A percentile compares a stretch with the other conserved stretches of the same genome.
Conservation (phyloP, 2,888 invertebrate genomes). For the Aleiodes alternator region DNA sequence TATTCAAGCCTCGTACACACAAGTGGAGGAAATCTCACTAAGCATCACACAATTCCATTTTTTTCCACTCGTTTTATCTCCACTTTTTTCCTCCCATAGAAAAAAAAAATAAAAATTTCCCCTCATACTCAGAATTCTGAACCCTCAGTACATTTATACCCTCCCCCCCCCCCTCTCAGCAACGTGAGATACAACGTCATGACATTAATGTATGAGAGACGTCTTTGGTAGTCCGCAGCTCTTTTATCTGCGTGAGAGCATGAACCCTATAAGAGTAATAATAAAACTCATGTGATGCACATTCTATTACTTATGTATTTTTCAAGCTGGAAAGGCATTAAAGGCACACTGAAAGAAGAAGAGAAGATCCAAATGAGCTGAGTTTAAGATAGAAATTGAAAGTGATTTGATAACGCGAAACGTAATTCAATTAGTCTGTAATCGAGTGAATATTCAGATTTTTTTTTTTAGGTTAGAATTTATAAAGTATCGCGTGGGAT, state of each 20-base stretch:
- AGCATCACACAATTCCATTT: neutral
- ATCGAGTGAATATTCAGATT: neutral
- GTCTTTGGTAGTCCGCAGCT: too few relatives aligned
- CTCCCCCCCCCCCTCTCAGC: neutral
- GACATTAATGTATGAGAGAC: constrained; percentile 22
- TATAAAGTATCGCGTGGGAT: constrained; percentile 9
- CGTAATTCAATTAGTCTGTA: constrained; percentile 34
- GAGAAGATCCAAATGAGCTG: constrained; percentile 9
- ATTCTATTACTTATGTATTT: neutral
- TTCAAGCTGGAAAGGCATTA: neutral
- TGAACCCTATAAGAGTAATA: constrained; percentile 2
- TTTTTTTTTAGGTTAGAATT: too few relatives aligned
- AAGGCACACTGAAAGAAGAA: neutral
- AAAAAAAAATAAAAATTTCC: too few relatives aligned
- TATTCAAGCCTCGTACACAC: constrained; percentile 13
- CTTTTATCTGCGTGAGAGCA: constrained; percentile 26
- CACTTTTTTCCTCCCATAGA: too few relatives aligned
- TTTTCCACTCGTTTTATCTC: neutral
- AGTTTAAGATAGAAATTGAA: constrained; percentile 3
- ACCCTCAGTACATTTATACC: neutral
- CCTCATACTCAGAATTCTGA: neutral
- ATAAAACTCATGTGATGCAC: neutral
- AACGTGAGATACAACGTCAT: neutral
- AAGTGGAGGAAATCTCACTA: neutral
- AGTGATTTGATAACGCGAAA: constrained; percentile 21